These are phyloP conservation scores for Gymnarchus niloticus DNA, from an alignment of 2,113 vertebrate genomes.

Conservation along the genomic window DNA sequence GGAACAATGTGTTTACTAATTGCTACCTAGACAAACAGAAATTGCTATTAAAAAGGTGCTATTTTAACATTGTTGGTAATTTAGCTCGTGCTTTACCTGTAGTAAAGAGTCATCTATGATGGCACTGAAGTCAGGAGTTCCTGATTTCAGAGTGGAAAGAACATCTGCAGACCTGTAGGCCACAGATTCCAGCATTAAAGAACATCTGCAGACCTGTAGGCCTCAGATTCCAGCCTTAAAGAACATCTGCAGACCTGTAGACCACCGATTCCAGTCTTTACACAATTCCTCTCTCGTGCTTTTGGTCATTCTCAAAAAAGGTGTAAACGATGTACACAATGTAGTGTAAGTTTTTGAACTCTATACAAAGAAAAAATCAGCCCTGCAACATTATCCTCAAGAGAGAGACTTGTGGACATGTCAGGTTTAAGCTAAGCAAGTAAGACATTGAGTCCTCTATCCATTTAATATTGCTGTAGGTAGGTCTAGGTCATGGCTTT, in stretches of 20 bases:
- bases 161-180: no score
- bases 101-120: not conserved
- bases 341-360: not conserved
- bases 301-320: not conserved
- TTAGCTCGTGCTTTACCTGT: not conserved
- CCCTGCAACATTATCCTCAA: not conserved
- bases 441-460: not conserved
- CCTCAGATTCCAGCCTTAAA: not conserved
- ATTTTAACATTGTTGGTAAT: not conserved
- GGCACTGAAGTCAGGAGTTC: not conserved
- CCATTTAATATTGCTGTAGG: not conserved
- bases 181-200: not conserved
- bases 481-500: not conserved
- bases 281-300: no score
- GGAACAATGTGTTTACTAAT: not conserved
- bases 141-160: not conserved
- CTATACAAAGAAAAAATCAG: not conserved
- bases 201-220: no score
- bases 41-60: no score
- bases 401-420: not conserved
- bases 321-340: not conserved
- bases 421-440: not conserved
- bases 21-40: no score
- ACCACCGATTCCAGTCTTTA: not conserved
- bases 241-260: no score